phyloP scores from a whole-genome alignment of 2,888 invertebrate species.

The Brenthis daphne region DNA sequence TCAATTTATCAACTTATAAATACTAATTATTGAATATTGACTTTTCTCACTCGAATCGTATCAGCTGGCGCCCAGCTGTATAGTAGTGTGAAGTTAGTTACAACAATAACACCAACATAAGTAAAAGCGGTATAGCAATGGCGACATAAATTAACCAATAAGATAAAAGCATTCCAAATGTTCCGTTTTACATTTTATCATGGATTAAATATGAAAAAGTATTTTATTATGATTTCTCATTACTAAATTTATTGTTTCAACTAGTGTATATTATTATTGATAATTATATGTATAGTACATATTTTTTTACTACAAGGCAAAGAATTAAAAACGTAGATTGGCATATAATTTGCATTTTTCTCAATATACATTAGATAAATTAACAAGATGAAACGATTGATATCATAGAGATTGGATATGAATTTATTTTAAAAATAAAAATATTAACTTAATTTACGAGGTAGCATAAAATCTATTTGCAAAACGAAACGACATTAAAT shows the following conservation, averaged over 20 bases:
- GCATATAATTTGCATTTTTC: too few relatives aligned
- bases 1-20: not conserved
- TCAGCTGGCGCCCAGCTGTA: constrained; percentile 81
- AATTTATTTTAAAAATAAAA: not conserved
- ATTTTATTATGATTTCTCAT: not conserved
- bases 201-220: not conserved
- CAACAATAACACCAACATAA: constrained; percentile 54
- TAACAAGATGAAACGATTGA: too few relatives aligned
- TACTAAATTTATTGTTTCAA: not conserved
- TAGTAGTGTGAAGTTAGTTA: constrained; percentile 57
- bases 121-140: constrained; percentile 45
- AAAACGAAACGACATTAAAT: constrained; percentile 47
- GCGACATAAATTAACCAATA: constrained; percentile 56
- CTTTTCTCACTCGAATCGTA: constrained; percentile 73
- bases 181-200: constrained; percentile 49
- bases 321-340: too few relatives aligned
- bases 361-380: too few relatives aligned
- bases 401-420: not conserved
- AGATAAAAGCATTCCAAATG: constrained; percentile 37
- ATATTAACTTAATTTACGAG: not conserved
- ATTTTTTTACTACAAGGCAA: too few relatives aligned
- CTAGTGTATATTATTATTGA: too few relatives aligned
- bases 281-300: not conserved
- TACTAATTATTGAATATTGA: constrained; percentile 52
- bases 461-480: constrained; percentile 43